Evolutionary conservation across 1,140 invertebrate genomes (phyloP).

Genomic region (Plodia interpunctella): DNA sequence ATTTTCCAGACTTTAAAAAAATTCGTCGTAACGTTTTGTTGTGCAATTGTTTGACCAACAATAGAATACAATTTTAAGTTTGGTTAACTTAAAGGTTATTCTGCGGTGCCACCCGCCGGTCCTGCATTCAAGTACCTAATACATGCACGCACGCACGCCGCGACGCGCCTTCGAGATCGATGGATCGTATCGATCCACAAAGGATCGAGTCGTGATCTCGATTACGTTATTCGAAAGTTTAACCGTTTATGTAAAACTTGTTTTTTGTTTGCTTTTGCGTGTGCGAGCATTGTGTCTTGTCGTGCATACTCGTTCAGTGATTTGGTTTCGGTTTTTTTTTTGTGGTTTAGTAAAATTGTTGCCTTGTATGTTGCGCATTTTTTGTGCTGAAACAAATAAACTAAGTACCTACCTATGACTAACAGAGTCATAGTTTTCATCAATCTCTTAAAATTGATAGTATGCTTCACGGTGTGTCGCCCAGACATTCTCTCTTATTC

Average conservation of each 20-base stretch:
- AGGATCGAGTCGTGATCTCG: slow-evolving; percentile 68
- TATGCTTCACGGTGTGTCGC: too few species aligned
- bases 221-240: slow-evolving; percentile 67
- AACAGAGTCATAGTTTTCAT: too few species aligned
- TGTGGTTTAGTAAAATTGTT: not conserved
- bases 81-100: not conserved
- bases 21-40: too few species aligned
- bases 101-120: slow-evolving; percentile 26
- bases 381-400: too few species aligned
- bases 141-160: slow-evolving; percentile 65
- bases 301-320: slow-evolving; percentile 2
- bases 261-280: slow-evolving; percentile 31
- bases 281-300: slow-evolving; percentile 11
- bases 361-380: too few species aligned
- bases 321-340: not conserved
- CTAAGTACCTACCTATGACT: too few species aligned
- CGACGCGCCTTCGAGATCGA: slow-evolving; percentile 58
- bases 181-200: slow-evolving; percentile 67
- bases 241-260: slow-evolving; percentile 59
- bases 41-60: too few species aligned
- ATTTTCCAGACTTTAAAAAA: too few species aligned
- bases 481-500: too few species aligned
- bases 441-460: too few species aligned
- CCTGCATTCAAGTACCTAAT: slow-evolving; percentile 60
- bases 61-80: too few species aligned